Evolutionary conservation across 2,797 vertebrate species (phyloP).

Genomic region (Tamandua tetradactyla): DNA sequence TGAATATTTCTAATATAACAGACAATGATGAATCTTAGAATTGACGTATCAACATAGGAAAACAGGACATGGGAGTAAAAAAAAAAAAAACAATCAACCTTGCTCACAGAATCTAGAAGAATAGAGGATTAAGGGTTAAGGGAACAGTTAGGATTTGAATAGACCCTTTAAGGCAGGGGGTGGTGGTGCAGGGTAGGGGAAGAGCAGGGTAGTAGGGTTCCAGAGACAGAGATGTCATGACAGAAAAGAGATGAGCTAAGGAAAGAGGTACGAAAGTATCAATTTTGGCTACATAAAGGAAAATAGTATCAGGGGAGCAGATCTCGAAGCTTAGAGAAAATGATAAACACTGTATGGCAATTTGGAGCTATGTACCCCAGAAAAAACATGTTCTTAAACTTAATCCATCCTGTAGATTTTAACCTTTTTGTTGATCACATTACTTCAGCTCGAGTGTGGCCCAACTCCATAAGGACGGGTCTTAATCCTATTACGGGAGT

Average conservation of each 20-base stretch:
- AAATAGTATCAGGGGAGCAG: neutral
- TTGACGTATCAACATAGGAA: neutral
- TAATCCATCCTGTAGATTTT: no score
- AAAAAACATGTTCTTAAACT: no score
- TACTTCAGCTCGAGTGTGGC: no score
- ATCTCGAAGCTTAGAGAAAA: neutral
- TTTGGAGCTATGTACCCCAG: no score
- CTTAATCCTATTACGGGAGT: no score
- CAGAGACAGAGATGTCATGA: neutral
- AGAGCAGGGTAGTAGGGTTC: neutral
- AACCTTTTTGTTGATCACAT: no score
- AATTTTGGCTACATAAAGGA: neutral
- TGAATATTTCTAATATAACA: neutral
- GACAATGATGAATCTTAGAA: conserved; percentile 14
- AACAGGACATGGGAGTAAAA: neutral
- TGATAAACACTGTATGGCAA: neutral
- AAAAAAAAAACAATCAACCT: neutral
- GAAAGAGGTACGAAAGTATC: neutral
- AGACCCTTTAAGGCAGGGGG: neutral
- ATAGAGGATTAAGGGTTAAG: neutral
- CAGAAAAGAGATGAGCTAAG: neutral
- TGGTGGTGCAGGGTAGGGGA: no score
- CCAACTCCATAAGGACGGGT: no score
- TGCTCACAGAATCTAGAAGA: neutral
- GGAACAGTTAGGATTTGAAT: neutral